Percentiles rank a stretch among this genome's conserved stretches.
These are phyloP conservation scores for Spodoptera litura DNA, from an alignment of 1,140 invertebrate species.

Conservation along the genomic window DNA sequence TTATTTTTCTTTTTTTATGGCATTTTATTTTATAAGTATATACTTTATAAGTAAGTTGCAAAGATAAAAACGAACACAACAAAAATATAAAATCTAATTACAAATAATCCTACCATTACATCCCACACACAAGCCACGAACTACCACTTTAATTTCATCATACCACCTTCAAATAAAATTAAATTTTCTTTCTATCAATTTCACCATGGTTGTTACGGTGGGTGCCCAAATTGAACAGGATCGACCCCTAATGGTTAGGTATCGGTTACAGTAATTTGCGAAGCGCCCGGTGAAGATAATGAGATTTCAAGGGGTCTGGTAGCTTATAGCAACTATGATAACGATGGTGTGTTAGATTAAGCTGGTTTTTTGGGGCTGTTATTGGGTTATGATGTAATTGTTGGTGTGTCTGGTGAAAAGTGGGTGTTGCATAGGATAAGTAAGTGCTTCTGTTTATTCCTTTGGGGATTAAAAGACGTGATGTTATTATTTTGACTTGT, in stretches of 20 bases:
- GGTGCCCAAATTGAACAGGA: conserved; percentile 17
- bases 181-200: conserved; percentile 37
- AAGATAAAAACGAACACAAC: too few relatives aligned
- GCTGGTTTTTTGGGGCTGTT: neutral
- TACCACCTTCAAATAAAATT: conserved; percentile 17
- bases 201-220: conserved; percentile 9
- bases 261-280: conserved; percentile 46
- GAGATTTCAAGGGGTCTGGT: conserved; percentile 24
- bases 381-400: neutral
- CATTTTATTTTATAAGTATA: too few relatives aligned
- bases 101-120: too few relatives aligned
- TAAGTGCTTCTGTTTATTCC: too few relatives aligned
- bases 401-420: too few relatives aligned
- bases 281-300: conserved; percentile 30
- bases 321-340: conserved; percentile 7
- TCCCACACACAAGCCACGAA: too few relatives aligned
- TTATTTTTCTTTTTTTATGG: too few relatives aligned
- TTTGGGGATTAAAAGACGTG: too few relatives aligned
- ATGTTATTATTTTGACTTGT: too few relatives aligned
- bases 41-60: too few relatives aligned
- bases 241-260: conserved; percentile 32
- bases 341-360: neutral
- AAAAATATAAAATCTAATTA: too few relatives aligned
- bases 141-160: neutral
- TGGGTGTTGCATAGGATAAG: too few relatives aligned